phyloP scores from a whole-genome alignment of 2,888 invertebrate genomes.

The Cerastis leucographa region DNA sequence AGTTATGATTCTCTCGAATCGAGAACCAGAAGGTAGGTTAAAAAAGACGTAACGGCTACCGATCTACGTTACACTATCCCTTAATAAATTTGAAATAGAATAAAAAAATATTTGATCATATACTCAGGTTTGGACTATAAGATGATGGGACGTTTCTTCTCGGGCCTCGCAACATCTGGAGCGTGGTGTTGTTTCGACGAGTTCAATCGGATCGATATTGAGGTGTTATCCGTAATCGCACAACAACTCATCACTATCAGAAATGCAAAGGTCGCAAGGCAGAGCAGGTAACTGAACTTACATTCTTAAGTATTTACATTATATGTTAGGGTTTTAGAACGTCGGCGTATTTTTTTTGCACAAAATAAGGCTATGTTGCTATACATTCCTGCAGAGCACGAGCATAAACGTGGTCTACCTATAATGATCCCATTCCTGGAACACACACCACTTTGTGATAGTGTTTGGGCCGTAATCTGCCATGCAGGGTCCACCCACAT shows the following conservation, averaged over 20 bases:
- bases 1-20: background rate
- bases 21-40: background rate
- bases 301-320: background rate
- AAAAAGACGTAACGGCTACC: background rate
- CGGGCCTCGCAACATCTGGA: slow-evolving; percentile 96
- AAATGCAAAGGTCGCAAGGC: slow-evolving; percentile 94
- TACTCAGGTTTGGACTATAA: slow-evolving; percentile 90
- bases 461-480: too few relatives aligned
- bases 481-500: too few relatives aligned
- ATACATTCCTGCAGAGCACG: too few relatives aligned
- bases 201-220: slow-evolving; percentile 97
- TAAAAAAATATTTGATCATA: background rate
- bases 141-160: slow-evolving; percentile 98
- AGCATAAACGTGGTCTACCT: too few relatives aligned
- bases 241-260: slow-evolving; percentile 97
- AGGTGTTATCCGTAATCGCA: slow-evolving; percentile 97
- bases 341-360: background rate
- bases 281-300: slow-evolving; percentile 75
- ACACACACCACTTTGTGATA: too few relatives aligned
- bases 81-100: background rate
- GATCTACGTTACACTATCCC: background rate
- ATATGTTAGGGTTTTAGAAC: background rate
- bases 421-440: too few relatives aligned
- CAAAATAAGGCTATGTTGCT: too few relatives aligned
- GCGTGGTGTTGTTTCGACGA: slow-evolving; percentile 98